A percentile compares a stretch with the other conserved stretches of the same genome.
These are phyloP conservation scores for Uromys caudimaculatus DNA, from an alignment of 2,797 vertebrate species.

Conservation along the genomic window DNA sequence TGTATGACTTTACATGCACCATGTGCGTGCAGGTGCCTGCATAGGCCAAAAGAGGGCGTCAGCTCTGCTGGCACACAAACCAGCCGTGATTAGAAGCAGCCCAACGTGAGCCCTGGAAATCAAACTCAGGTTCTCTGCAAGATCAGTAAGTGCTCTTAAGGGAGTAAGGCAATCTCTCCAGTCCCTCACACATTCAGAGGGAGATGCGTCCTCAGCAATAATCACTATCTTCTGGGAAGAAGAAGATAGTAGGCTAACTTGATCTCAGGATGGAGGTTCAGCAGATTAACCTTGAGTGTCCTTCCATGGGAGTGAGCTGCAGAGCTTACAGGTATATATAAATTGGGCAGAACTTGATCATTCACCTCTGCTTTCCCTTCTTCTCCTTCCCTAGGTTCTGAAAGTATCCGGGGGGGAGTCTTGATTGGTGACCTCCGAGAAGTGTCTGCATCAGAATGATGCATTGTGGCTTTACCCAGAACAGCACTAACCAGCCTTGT, in stretches of 20 bases:
- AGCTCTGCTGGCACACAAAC: not conserved
- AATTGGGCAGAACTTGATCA: not conserved
- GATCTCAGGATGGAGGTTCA: conserved; percentile 43
- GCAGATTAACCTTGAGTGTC: not conserved
- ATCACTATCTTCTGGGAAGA: not conserved
- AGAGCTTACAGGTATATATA: conserved; percentile 31
- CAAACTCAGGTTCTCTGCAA: not conserved
- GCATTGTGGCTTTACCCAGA: not conserved
- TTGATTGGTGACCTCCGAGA: conserved; percentile 45
- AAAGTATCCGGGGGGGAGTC: not conserved
- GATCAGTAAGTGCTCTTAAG: not conserved
- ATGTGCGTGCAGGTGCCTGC: not conserved
- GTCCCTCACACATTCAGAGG: not conserved
- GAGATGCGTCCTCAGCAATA: not conserved
- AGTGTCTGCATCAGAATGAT: not conserved
- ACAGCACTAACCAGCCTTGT: not conserved
- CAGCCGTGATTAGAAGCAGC: not conserved
- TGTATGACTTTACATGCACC: too few relatives aligned
- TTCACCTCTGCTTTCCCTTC: conserved; percentile 12
- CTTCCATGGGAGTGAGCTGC: not conserved
- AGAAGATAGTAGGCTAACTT: not conserved
- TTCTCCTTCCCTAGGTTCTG: not conserved
- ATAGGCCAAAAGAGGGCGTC: not conserved
- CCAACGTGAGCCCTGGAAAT: too few relatives aligned
- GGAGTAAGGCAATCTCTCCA: not conserved